Base-by-base conservation (phyloP, 64 coral and sea anemone species). In the Montipora sp. region DNA sequence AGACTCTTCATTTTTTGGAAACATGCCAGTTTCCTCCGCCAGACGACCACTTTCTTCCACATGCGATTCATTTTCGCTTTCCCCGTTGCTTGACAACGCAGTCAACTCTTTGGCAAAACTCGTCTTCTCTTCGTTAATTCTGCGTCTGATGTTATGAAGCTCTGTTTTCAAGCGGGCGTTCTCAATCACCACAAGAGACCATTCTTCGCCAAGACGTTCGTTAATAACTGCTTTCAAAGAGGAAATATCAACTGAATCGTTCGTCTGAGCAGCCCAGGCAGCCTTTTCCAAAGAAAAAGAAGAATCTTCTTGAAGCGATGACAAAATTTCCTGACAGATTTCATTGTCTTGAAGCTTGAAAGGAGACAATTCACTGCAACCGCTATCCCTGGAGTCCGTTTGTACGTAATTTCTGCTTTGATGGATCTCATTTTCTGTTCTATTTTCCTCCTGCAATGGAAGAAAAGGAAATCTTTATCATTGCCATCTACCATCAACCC, bases 161-260 rank as follows among this genome's bases (percentile, higher is more conserved):
- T 85, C 82, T 85, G 82, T 71, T 50, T 85, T 85, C 82, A 85
- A 49, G 70, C 18, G 66, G 9, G 82, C 77, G 60, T 82, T 93
- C 47, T 88, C 91, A 21, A 88, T 23, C 2, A 93, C 50, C 3
- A 72, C 24, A 73, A 88, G 59, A 47, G 83, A 87, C 91, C 91
- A 93, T 16, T 83, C 55, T 8, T 88, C 91, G 44, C 91, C 84
- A 51, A 93, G 83, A n/a, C 91, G 59, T 20, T 88, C 51, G 23
- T 87, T 93, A n/a, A 93, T 53, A 15, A 76, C 81, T 3, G 68
- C 46, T 88, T 82, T 78, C 22, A 93, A 50, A 48, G 75, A 87
- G 2, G 91, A 88, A 45, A 93, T 48, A 0, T 63, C 77, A 53
- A 79, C 68, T 12, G 57, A 14, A 13, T 88, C 59, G 63, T 93